Percentiles rank a stretch among this genome's conserved stretches.
These are phyloP conservation scores for Corvus cornix DNA, from an alignment of 2,113 vertebrate genomes.

Conservation along the genomic window DNA sequence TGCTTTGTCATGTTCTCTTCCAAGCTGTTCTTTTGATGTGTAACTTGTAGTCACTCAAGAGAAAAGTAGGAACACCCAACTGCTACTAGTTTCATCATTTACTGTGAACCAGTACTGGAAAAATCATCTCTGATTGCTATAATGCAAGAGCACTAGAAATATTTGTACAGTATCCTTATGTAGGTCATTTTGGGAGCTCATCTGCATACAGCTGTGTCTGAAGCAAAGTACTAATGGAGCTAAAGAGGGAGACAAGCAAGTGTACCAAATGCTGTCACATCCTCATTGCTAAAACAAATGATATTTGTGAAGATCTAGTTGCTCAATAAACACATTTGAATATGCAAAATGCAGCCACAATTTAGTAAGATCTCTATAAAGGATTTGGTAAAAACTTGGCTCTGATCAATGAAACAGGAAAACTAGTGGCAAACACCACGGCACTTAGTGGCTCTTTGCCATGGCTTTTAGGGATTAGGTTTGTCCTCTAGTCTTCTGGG, in stretches of 20 bases:
- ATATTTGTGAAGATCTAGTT: background rate
- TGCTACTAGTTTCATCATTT: background rate
- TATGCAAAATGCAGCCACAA: background rate
- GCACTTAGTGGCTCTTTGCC: background rate
- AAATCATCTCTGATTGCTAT: background rate
- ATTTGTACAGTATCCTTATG: background rate
- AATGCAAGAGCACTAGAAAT: background rate
- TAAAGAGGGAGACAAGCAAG: background rate
- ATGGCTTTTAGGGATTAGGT: background rate
- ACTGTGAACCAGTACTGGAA: background rate
- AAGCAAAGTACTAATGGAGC: background rate
- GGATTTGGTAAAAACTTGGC: background rate
- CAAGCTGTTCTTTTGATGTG: background rate
- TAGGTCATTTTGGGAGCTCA: background rate
- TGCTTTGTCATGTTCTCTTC: background rate
- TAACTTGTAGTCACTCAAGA: background rate
- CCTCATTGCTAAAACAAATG: background rate
- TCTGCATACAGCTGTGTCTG: background rate
- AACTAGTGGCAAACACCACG: background rate
- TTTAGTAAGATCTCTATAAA: background rate
- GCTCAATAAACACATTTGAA: background rate
- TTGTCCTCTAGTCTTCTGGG: background rate
- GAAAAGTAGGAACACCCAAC: background rate
- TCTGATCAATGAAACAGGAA: background rate
- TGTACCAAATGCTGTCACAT: background rate